Evolutionary conservation across 2,888 invertebrate species (phyloP).

Genomic region (Gymnocheta viridis): DNA sequence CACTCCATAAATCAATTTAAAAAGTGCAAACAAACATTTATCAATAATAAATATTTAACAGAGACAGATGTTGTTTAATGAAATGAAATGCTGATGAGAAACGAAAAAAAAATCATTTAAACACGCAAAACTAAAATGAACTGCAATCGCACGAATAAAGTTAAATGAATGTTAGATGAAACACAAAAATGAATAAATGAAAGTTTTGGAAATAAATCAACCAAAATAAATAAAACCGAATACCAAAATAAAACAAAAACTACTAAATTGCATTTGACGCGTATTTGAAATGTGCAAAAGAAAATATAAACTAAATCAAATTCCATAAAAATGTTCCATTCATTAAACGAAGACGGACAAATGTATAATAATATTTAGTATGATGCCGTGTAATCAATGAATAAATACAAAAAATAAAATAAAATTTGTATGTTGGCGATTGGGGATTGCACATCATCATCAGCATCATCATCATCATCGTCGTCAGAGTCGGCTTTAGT

Average conservation of each 20-base stretch:
- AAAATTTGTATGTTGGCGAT: neutral
- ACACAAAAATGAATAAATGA: constrained; percentile 28
- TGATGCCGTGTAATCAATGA: neutral
- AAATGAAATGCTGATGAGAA: constrained; percentile 25
- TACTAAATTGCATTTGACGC: constrained; percentile 58
- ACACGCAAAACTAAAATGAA: constrained; percentile 22
- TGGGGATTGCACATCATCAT: constrained; percentile 16
- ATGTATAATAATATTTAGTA: too few species aligned
- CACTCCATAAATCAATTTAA: constrained; percentile 60
- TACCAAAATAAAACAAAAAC: constrained; percentile 15
- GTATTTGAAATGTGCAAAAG: constrained; percentile 1
- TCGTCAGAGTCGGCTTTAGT: neutral
- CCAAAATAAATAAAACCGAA: constrained; percentile 16
- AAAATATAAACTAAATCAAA: neutral
- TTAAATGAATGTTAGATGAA: constrained; percentile 57
- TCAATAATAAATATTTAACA: constrained; percentile 61
- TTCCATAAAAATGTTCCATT: constrained; percentile 21
- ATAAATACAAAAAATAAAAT: neutral
- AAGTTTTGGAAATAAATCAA: constrained; percentile 49
- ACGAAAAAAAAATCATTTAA: constrained; percentile 3
- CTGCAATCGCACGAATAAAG: constrained; percentile 33
- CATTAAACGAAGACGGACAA: neutral
- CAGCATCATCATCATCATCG: constrained; percentile 13
- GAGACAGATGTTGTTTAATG: constrained; percentile 58
- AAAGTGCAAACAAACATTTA: constrained; percentile 50